Conservation (phyloP, 2,888 invertebrate genomes). For the Drosophila helvetica region DNA sequence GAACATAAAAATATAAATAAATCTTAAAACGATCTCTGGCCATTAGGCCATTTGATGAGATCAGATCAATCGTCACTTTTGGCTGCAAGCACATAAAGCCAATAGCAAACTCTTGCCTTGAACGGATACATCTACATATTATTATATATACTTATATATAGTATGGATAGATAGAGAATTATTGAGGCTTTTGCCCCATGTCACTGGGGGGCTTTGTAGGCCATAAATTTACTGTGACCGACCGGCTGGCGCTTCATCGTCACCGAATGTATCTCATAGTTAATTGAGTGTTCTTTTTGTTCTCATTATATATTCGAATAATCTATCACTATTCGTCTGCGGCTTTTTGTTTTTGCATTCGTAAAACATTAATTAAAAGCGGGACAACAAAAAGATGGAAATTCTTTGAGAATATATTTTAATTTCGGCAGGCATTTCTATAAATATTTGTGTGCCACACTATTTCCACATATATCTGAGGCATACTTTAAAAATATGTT, state of each 20-base stretch:
- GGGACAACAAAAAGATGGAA: conserved; percentile 23
- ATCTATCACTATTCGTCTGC: conserved; percentile 28
- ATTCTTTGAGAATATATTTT: conserved; percentile 33
- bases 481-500: conserved; percentile 21
- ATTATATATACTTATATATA: neutral
- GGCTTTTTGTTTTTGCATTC: neutral
- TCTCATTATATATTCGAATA: conserved; percentile 13
- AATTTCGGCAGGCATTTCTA: conserved; percentile 56
- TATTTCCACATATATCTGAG: conserved; percentile 31
- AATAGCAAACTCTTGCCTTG: conserved; percentile 36
- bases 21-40: conserved; percentile 57
- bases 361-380: conserved; percentile 4
- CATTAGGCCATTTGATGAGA: conserved; percentile 68
- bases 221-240: conserved; percentile 31
- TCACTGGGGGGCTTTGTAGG: conserved; percentile 38
- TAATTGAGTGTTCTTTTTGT: conserved; percentile 29
- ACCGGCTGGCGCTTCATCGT: conserved; percentile 22
- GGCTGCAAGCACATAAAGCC: conserved; percentile 31
- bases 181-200: conserved; percentile 39
- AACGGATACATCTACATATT: conserved; percentile 26
- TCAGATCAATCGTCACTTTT: conserved; percentile 72
- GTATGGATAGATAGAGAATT: conserved; percentile 18
- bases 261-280: conserved; percentile 15
- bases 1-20: conserved; percentile 47
- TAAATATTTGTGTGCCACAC: conserved; percentile 55